Evolutionary conservation across 2,888 invertebrate genomes (phyloP).

Genomic region (Gasteruption jaculator): DNA sequence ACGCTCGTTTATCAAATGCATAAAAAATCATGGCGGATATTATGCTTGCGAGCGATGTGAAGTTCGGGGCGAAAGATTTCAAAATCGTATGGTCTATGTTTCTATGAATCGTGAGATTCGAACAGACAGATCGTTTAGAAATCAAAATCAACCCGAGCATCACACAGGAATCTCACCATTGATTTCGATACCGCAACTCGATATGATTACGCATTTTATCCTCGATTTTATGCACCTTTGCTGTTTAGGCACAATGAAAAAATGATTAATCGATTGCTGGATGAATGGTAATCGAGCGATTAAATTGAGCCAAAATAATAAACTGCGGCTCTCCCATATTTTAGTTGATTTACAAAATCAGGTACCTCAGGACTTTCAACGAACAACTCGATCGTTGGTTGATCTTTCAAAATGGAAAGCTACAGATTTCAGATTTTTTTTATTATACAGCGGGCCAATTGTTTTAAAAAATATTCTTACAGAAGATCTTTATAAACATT

Average conservation of each 20-base stretch:
- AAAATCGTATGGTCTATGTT: neutral
- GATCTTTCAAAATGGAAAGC: constrained; percentile 8
- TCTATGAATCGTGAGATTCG: constrained; percentile 6
- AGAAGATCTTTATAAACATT: constrained; percentile 10
- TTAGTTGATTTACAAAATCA: neutral
- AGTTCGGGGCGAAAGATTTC: neutral
- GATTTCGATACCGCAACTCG: constrained; percentile 2
- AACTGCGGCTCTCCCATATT: too few species aligned
- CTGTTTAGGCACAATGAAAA: constrained; percentile 12
- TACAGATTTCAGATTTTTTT: constrained; percentile 8
- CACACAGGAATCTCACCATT: constrained; percentile 9
- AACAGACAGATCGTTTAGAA: constrained; percentile 7
- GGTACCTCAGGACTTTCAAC: constrained; percentile 12
- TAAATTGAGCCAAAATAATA: too few species aligned
- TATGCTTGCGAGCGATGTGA: neutral
- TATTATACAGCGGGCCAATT: constrained; percentile 9
- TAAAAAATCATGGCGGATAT: constrained; percentile 1
- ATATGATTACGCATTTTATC: constrained; percentile 15
- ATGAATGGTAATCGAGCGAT: too few species aligned
- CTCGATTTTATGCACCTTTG: constrained; percentile 18
- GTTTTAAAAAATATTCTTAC: constrained; percentile 8
- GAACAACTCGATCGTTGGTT: constrained; percentile 3
- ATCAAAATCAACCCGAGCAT: constrained; percentile 5
- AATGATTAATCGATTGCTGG: constrained; percentile 10
- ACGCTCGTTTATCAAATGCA: constrained; percentile 1